Evolutionary conservation across 2,888 invertebrate genomes (phyloP), one percentile per base, ranked within the genome.

Genomic region (Macrosoma leucophasiata): DNA sequence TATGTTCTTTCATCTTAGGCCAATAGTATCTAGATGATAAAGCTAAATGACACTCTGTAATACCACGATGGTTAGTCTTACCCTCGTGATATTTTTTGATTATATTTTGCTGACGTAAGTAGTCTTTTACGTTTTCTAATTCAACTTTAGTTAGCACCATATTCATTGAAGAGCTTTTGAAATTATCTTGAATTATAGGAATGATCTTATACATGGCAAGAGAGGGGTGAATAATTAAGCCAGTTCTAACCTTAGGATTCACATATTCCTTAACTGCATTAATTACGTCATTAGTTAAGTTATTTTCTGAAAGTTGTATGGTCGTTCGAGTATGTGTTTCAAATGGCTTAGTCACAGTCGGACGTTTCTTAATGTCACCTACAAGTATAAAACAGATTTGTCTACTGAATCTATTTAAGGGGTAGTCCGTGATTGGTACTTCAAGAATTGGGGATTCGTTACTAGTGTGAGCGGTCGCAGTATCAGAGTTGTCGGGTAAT

Each of bases 261-360:
- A 36, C 36, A 27, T 31, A 29, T 24, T 36, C 8, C n/a, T n/a
- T n/a, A n/a, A n/a, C n/a, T n/a, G n/a, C n/a, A n/a, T n/a, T n/a
- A n/a, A n/a, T n/a, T n/a, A n/a, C n/a, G n/a, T n/a, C n/a, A n/a
- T n/a, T n/a, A n/a, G n/a, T n/a, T n/a, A n/a, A n/a, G n/a, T n/a
- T 13, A 17, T 12, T 20, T n/a, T 27, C 46, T 35, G 41, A 20
- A 35, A 46, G 14, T 10, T 43, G 39, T 12, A 32, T 21, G 3
- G 25, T n/a, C 0, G 29, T 41, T 18, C 43, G 31, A 1, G 41
- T 41, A 17, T 46, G 34, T 2, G 30, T 41, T 1, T 46, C 39
- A 11, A 46, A 46, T 2, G 43, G 38, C 14, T 41, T 44, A 0
- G 38, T 35, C 7, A 37, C 34, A 8, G 13, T 32, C 3, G 37